Evolutionary conservation across 1,140 invertebrate species (phyloP), one percentile per base, ranked within the genome.

Genomic region (Tetranychus urticae): DNA sequence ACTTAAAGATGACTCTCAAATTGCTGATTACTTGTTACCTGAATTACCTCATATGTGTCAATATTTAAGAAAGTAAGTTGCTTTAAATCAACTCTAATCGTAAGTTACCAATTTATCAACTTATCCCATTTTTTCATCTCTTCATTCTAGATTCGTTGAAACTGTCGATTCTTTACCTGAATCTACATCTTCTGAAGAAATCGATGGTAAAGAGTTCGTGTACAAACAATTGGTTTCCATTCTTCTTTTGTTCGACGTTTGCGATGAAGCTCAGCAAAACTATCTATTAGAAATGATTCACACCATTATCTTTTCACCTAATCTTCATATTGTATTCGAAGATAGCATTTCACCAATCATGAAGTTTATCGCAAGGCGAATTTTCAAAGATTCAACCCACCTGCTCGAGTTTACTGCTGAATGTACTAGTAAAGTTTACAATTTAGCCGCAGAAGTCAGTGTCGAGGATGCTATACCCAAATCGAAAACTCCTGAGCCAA

Each of bases 261-360:
- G 54, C n/a, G 60, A 61, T n/a, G 60, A 61, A 37, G 60, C 60
- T 39, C 60, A 61, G 46, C 14, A 31, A 35, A n/a, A 37, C 13
- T 34, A 45, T 3, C 31, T 61, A 2, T 31, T 36, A 3, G 35
- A 61, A 12, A 36, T 34, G 35, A n/a, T 55, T 14, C 34, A 36
- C 13, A 46, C 59, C 12, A 42, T 61, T 4, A n/a, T 61, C 14
- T 55, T 42, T 12, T 13, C 37, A 4, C 31, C 33, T 23, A 56
- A 36, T 14, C 31, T 61, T 2, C 23, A 39, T 39, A 5, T 39
- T 3, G 33, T 42, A n/a, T 23, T 61, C 5, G 4, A 39, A n/a
- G 39, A 55, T 34, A n/a, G 34, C 33, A 47, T 61, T 13, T 14
- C 14, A 31, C 60, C 48, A 12, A 31, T 61, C 14, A 61, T 61